Base-by-base conservation (phyloP, 1,140 invertebrate genomes). In the Diabrotica virgifera region DNA sequence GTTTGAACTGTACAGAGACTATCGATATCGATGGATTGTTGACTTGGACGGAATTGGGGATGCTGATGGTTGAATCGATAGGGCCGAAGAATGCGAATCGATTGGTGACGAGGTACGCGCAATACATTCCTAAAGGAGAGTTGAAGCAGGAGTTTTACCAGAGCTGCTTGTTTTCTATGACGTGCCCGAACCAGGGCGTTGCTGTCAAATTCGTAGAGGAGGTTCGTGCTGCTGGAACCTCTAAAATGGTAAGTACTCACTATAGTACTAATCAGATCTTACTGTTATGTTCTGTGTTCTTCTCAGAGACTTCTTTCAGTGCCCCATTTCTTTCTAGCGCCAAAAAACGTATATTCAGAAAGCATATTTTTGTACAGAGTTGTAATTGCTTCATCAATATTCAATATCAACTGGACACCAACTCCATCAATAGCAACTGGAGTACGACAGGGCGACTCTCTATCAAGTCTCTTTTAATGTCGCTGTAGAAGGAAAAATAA, bases 81-180 rank as follows among this genome's bases (percentile, higher is more conserved):
- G 76, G 75, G 38, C 60, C 72, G 5, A 61, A 70, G 53, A 70
- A 70, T 65, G 70, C 78, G 0, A 57, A 76, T 35, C 66, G 70
- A 40, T 67, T 81, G 51, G 66, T 82, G 36, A 67, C 68, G 59
- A 71, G 76, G 37, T 77, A 80, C 67, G 57, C 76, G 11, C 53
- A 72, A 36, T 59, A 67, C 64, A 79, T 82, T 69, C 75, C 78
- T 46, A 72, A 75, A 55, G 66, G 64, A 52, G 70, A 77, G 65
- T 66, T 81, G 37, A 73, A 79, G 60, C 13, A 50, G 7, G 63
- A 71, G 55, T 79, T 79, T 74, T 79, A 78, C 68, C 76, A 78
- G 59, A 63, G 63, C 53, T 77, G 74, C 61, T 71, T 79, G 24
- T 78, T 79, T 65, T 58, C 69, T 35, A n/a, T 54, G 8, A 63